These are phyloP conservation scores for Drosophila incognita DNA, from an alignment of 2,888 invertebrate genomes.

Conservation along the genomic window DNA sequence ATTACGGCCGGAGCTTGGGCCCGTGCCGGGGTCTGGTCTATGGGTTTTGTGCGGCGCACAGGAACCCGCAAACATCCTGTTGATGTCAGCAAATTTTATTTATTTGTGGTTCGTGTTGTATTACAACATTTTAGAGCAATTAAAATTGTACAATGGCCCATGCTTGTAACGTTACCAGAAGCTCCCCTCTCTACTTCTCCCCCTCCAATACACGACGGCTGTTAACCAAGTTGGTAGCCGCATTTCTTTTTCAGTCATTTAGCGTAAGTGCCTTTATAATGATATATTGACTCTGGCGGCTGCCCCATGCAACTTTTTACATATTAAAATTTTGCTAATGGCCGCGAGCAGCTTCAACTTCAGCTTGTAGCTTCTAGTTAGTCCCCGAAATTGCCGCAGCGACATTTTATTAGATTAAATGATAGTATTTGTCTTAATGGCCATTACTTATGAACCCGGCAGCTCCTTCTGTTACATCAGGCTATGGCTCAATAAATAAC, in stretches of 20 bases:
- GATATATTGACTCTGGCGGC: slow-evolving; percentile 68
- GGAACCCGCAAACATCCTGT: slow-evolving; percentile 77
- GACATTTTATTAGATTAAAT: slow-evolving; percentile 47
- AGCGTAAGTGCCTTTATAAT: slow-evolving; percentile 63
- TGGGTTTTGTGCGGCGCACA: slow-evolving; percentile 30
- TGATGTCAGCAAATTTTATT: slow-evolving; percentile 79
- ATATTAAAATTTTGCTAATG: slow-evolving; percentile 23
- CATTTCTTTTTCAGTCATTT: slow-evolving; percentile 58
- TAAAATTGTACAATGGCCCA: slow-evolving; percentile 72
- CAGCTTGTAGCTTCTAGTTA: slow-evolving; percentile 13
- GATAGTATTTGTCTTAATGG: slow-evolving; percentile 32
- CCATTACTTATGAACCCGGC: slow-evolving; percentile 11
- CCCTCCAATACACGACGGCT: slow-evolving; percentile 13
- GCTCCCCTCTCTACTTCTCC: too few species aligned
- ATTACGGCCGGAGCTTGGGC: slow-evolving; percentile 32
- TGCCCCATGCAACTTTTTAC: slow-evolving; percentile 14
- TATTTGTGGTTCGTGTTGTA: slow-evolving; percentile 78
- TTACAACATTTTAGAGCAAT: slow-evolving; percentile 77
- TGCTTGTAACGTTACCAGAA: slow-evolving; percentile 19
- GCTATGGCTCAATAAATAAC: slow-evolving; percentile 2
- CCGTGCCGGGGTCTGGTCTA: slow-evolving; percentile 8
- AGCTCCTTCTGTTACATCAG: neutral
- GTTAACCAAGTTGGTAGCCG: slow-evolving; percentile 40
- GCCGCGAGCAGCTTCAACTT: slow-evolving; percentile 16
- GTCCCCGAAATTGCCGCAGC: slow-evolving; percentile 34